Evolutionary conservation across 2,113 vertebrate species (phyloP).

Genomic region (Rhea americana): DNA sequence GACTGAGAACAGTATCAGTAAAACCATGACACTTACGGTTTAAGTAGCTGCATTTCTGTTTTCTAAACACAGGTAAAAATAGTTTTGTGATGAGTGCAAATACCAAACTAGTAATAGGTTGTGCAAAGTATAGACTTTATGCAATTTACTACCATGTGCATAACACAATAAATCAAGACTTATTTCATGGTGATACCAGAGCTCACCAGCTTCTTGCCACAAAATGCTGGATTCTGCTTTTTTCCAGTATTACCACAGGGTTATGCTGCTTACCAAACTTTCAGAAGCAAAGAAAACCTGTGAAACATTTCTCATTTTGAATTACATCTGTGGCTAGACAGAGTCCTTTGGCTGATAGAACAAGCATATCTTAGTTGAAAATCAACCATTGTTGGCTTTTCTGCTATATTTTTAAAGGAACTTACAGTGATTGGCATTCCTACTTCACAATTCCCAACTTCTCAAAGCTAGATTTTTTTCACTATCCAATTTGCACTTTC

Average conservation of each 20-base stretch:
- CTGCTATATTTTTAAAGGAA: background rate
- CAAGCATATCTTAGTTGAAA: background rate
- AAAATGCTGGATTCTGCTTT: background rate
- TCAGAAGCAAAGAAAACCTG: background rate
- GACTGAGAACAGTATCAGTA: background rate
- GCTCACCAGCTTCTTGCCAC: background rate
- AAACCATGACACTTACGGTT: background rate
- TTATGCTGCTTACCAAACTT: background rate
- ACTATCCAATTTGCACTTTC: background rate
- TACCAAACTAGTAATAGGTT: background rate
- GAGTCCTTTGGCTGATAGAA: background rate
- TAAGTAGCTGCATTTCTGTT: background rate
- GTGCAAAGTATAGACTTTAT: background rate
- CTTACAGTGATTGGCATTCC: background rate
- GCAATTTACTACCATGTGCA: background rate
- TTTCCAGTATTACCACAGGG: accelerated
- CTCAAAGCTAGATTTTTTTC: background rate
- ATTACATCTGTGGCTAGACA: background rate
- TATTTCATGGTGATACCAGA: background rate
- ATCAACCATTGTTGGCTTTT: background rate
- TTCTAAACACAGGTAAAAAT: background rate
- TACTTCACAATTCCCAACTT: background rate
- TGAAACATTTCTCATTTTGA: background rate
- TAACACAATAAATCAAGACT: background rate
- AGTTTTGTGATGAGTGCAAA: background rate